A percentile compares a stretch with the other conserved stretches of the same genome.
phyloP scores from a whole-genome alignment of 2,888 invertebrate genomes.

The Nudaria mundana region DNA sequence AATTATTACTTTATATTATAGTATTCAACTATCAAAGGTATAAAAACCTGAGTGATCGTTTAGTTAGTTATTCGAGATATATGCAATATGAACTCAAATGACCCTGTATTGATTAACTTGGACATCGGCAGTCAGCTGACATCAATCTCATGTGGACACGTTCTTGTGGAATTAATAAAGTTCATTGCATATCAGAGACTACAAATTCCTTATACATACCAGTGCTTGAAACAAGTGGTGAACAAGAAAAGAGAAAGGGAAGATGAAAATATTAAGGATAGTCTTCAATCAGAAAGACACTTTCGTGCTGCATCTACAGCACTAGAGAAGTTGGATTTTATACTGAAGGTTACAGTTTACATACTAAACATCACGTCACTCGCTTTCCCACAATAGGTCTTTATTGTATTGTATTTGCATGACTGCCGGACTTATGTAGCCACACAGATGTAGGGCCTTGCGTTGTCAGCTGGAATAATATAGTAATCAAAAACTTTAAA shows the following conservation, averaged over 20 bases:
- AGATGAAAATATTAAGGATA: conserved; percentile 46
- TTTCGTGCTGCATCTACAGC: conserved; percentile 65
- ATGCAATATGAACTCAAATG: conserved; percentile 34
- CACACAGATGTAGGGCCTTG: too few relatives aligned
- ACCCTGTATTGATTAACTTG: conserved; percentile 54
- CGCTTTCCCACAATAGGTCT: too few relatives aligned
- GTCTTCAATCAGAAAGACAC: conserved; percentile 65
- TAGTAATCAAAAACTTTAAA: too few relatives aligned
- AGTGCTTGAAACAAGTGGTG: conserved; percentile 72
- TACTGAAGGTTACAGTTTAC: conserved; percentile 68
- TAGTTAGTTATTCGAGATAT: too few relatives aligned
- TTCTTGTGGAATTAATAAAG: conserved; percentile 80
- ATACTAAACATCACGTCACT: too few relatives aligned
- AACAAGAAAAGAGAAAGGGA: conserved; percentile 53
- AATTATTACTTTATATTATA: too few relatives aligned
- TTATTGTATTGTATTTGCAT: too few relatives aligned
- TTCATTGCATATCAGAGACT: conserved; percentile 80
- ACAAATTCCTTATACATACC: conserved; percentile 76
- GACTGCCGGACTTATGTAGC: too few relatives aligned
- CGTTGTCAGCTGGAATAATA: too few relatives aligned
- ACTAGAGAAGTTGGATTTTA: conserved; percentile 67
- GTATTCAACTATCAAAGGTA: too few relatives aligned
- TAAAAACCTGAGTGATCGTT: too few relatives aligned
- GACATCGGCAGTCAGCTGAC: conserved; percentile 78
- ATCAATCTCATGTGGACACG: conserved; percentile 77